Conservation (phyloP, 2,113 vertebrate genomes). For the Odontesthes bonariensis region DNA sequence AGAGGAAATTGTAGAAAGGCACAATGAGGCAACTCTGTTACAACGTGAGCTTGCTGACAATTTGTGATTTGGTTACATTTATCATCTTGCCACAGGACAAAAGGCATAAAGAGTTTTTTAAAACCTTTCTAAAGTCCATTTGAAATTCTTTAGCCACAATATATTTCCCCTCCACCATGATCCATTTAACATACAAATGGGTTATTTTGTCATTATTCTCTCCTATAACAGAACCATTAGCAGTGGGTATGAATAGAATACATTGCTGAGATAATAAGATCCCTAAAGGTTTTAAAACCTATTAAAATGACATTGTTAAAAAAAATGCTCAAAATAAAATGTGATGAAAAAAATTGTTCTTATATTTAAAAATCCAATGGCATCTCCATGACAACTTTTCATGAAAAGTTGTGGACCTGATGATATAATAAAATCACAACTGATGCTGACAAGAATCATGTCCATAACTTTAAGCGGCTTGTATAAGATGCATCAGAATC, state of each 20-base stretch:
- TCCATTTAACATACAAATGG: neutral
- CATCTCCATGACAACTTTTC: neutral
- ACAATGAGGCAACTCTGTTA: constrained; percentile 49
- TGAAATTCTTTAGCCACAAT: neutral
- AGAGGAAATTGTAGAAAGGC: constrained; percentile 49
- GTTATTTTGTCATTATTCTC: neutral
- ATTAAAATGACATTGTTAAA: no score
- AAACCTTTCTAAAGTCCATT: constrained; percentile 18
- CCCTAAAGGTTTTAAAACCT: neutral
- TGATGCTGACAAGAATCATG: no score
- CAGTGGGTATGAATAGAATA: neutral
- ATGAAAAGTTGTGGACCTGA: neutral
- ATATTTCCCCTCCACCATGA: neutral
- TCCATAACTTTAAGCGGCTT: no score
- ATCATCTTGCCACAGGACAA: constrained; percentile 16
- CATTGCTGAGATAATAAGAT: neutral
- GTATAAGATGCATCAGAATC: no score
- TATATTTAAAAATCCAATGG: no score
- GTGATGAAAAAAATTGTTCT: neutral
- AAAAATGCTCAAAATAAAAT: neutral
- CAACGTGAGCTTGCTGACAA: constrained; percentile 40
- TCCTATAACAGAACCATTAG: neutral
- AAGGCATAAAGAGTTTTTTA: constrained; percentile 5
- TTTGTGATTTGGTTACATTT: constrained; percentile 40
- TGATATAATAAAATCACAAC: no score